Conservation (phyloP, 2,797 vertebrate genomes). For the Arnoldichthys spilopterus region DNA sequence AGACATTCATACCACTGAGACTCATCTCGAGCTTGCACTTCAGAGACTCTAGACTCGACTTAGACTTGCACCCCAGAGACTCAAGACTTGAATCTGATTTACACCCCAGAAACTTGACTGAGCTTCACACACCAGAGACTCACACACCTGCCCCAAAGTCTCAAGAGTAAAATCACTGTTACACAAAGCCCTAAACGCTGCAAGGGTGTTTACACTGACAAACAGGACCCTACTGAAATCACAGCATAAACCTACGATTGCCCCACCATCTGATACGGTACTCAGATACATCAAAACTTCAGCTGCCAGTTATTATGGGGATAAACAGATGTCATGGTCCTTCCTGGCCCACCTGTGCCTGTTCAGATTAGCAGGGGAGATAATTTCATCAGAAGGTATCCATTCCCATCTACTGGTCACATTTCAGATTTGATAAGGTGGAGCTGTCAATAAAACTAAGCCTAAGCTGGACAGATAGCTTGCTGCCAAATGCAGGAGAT, state of each 20-base stretch:
- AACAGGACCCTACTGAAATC: background rate
- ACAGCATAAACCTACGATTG: constrained; percentile 12
- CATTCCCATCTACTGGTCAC: constrained; percentile 33
- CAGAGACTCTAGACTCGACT: too few species aligned
- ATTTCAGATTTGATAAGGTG: constrained; percentile 49
- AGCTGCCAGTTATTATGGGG: constrained; percentile 27
- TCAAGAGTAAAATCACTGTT: too few species aligned
- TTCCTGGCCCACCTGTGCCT: constrained; percentile 33
- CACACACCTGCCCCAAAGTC: too few species aligned
- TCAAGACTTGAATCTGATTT: too few species aligned
- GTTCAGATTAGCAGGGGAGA: constrained; percentile 49
- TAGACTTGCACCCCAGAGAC: too few species aligned
- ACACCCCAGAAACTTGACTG: too few species aligned
- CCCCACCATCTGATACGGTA: constrained; percentile 1
- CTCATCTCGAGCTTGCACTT: too few species aligned
- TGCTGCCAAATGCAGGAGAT: background rate
- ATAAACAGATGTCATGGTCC: constrained; percentile 36
- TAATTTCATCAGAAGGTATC: constrained; percentile 40
- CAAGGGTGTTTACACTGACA: background rate
- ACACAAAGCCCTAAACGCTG: background rate
- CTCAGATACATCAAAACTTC: background rate
- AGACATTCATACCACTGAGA: too few species aligned
- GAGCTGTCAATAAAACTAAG: constrained; percentile 49
- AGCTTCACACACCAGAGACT: too few species aligned
- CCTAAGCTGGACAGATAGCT: background rate